These are phyloP conservation scores for Podarcis cretensis DNA, from an alignment of 2,113 vertebrate species.

Conservation along the genomic window DNA sequence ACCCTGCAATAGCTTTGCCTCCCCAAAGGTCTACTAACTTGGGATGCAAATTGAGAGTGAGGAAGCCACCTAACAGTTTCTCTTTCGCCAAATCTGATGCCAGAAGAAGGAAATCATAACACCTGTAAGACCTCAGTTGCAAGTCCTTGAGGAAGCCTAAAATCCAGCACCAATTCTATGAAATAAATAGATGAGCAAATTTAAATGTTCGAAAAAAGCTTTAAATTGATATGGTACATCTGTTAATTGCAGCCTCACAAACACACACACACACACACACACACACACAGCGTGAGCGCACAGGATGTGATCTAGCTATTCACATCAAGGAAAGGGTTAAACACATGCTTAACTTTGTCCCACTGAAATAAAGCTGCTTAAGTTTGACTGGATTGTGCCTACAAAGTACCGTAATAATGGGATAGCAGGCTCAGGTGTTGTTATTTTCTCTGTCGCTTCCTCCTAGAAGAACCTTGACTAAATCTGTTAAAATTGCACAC, in stretches of 20 bases:
- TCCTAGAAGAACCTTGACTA: not conserved
- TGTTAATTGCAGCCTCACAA: not conserved
- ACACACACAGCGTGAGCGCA: not conserved
- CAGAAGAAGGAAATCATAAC: not conserved
- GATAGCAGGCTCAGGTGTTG: not conserved
- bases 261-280: not conserved
- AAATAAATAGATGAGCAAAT: not conserved
- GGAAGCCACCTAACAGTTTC: not conserved
- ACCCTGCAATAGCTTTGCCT: too few relatives aligned
- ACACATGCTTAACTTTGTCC: not conserved
- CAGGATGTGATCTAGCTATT: not conserved
- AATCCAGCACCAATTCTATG: not conserved
- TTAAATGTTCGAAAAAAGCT: not conserved
- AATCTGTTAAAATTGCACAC: not conserved
- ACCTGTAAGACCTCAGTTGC: not conserved
- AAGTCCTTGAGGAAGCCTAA: not conserved
- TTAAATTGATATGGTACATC: not conserved
- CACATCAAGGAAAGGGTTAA: not conserved
- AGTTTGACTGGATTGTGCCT: not conserved
- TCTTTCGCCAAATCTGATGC: not conserved
- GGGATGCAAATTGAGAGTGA: not conserved
- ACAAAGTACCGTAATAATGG: not conserved
- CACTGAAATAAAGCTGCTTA: not conserved
- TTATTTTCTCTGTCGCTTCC: not conserved
- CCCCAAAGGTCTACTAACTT: not conserved